Evolutionary conservation across 1,140 invertebrate species (phyloP), one percentile per base, ranked within the genome.

Genomic region (Pseudomyrmex gracilis): DNA sequence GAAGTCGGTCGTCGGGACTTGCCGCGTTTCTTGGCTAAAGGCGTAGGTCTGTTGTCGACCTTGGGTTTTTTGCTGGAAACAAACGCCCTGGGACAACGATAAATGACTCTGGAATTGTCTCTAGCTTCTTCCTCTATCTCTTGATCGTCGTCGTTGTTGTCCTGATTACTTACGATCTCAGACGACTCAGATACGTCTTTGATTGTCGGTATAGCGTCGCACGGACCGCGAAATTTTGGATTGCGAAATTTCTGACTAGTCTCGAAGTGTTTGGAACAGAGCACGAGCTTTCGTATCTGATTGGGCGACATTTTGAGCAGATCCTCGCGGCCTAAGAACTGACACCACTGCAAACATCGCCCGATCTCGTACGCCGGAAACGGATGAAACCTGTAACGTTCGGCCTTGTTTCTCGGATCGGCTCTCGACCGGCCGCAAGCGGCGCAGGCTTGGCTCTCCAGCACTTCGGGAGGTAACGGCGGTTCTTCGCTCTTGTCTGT

Each of bases 271-370:
- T 91, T 93, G 0, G 94, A 94, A 66, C 94, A 94, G 0, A 94
- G 76, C 13, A 94, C 93, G 5, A 94, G 86, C 60, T 93, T 94
- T 53, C 94, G 85, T 86, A 94, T 94, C 85, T 94, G 94, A 87
- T 94, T 94, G 0, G 94, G 94, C 8, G 94, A 94, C 93, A 94
- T 94, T 86, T 93, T 94, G n/a, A 94, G 73, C 13, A 94, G 67
- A 68, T 94, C 94, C 74, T 94, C 94, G 64, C 94, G 86, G 0
- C 91, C 93, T 0, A 94, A 82, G 76, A 94, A 94, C 73, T 94
- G 91, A 82, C 94, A 94, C 94, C 94, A 94, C 43, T 92, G 91
- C 57, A 94, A 84, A 83, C 93, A 94, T 57, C 94, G 90, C 10
- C 94, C 94, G 17, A 94, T 94, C 57, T 94, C 94, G 60, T 94